Evolutionary conservation across 1,140 invertebrate genomes (phyloP), one percentile per base, ranked within the genome.

Genomic region (Pteromalus puparum): DNA sequence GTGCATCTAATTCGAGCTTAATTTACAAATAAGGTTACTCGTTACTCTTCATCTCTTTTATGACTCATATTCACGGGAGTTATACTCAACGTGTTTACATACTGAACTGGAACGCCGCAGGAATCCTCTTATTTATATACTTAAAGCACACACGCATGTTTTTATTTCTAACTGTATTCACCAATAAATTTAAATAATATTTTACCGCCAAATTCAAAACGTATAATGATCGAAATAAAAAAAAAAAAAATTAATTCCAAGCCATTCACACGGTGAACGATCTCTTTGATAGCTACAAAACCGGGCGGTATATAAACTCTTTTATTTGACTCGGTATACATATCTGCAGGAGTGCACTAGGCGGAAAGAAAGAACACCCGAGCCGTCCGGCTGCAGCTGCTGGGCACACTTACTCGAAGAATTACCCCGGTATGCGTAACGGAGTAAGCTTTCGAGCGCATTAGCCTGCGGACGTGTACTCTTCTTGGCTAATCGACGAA

Each of bases 21-120:
- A 82, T 82, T 82, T 82, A 82, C 53, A 82, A 82, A 82, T 82
- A 82, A 82, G 81, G 81, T 82, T 82, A 82, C 21, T 42, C 21
- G 53, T 74, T 82, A 74, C 67, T 75, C 67, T 81, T 68, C 46
- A 34, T 42, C 21, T 48, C 74, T 73, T 65, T 34, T 24, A 5
- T 82, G 72, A 82, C 30, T 82, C 81, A 75, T 82, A 82, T 82
- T 10, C 26, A 24, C 42, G 1, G 21, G 28, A 61, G 67, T 65
- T 65, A 65, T 34, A 65, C 53, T 73, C 26, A 26, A 75, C 21
- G 53, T 53, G 15, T 82, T 82, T 46, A 61, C 42, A 73, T 38
- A 34, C 24, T 48, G 12, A 70, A 81, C 15, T 81, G 9, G 67
- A 38, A 72, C 65, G 72, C 78, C 1, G 10, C 18, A 61, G 28